A percentile compares a stretch with the other conserved stretches of the same genome.
phyloP scores from a whole-genome alignment of 2,888 invertebrate species.

The Pandemis corylana region DNA sequence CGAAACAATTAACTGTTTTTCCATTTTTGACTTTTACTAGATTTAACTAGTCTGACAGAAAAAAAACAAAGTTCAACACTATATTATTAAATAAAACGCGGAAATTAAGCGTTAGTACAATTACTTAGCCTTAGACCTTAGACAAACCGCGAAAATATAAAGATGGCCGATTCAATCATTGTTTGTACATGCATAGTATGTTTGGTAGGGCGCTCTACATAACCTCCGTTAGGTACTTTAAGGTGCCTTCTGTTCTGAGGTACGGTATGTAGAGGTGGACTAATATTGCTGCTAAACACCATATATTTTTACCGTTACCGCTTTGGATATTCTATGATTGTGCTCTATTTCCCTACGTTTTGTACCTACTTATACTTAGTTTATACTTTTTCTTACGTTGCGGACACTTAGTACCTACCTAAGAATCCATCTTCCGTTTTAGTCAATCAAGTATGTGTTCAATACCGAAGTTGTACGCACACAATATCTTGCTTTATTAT shows the following conservation, averaged over 20 bases:
- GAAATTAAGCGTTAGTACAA: too few species aligned
- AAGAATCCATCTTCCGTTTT: background rate
- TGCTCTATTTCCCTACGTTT: background rate
- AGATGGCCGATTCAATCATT: too few species aligned
- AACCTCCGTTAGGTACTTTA: background rate
- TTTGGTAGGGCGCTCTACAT: background rate
- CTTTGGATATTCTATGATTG: background rate
- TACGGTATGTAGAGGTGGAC: too few species aligned
- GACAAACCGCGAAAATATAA: too few species aligned
- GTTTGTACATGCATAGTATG: too few species aligned
- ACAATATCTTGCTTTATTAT: conserved; percentile 8
- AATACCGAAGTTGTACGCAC: background rate
- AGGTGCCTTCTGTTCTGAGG: too few species aligned
- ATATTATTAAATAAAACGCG: too few species aligned
- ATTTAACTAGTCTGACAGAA: background rate
- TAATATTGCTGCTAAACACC: too few species aligned
- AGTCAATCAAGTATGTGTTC: background rate
- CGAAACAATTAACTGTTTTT: conserved; percentile 1
- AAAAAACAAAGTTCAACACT: too few species aligned
- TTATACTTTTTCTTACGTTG: background rate
- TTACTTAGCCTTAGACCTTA: too few species aligned
- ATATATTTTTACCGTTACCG: too few species aligned
- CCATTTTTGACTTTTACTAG: background rate
- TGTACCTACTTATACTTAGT: background rate
- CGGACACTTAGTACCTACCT: background rate